Evolutionary conservation across 1,140 invertebrate genomes (phyloP).

Genomic region (Tachypleus tridentatus): DNA sequence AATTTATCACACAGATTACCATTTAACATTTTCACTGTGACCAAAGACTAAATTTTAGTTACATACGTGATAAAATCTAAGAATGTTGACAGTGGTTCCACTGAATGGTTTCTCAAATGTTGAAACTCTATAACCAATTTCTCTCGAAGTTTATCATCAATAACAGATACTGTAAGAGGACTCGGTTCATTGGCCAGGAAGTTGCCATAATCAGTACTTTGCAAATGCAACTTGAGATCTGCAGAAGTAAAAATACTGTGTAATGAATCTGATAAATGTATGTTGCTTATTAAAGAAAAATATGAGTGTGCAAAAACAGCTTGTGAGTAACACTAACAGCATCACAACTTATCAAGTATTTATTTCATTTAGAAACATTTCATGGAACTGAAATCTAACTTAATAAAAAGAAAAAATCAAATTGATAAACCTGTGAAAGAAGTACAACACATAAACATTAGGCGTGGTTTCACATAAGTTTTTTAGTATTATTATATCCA

Average conservation of each 20-base stretch:
- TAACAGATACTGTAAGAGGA: conserved; percentile 90
- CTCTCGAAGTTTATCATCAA: conserved; percentile 96
- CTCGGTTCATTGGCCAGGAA: conserved; percentile 98
- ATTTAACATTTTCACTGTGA: neutral
- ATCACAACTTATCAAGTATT: too few relatives aligned
- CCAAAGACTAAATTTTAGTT: neutral
- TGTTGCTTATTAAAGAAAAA: too few relatives aligned
- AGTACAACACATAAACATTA: too few relatives aligned
- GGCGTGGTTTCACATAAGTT: too few relatives aligned
- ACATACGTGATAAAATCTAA: conserved; percentile 90
- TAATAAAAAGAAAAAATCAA: too few relatives aligned
- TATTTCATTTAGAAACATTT: too few relatives aligned
- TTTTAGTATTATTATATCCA: too few relatives aligned
- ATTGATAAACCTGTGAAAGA: too few relatives aligned
- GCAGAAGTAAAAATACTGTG: conserved; percentile 22
- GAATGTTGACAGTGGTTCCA: conserved; percentile 94
- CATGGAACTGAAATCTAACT: too few relatives aligned
- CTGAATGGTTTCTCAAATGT: conserved; percentile 93
- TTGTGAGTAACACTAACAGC: too few relatives aligned
- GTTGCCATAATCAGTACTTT: conserved; percentile 97
- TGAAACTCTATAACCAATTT: conserved; percentile 98
- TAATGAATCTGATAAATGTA: too few relatives aligned
- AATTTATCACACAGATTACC: neutral
- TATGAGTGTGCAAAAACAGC: too few relatives aligned
- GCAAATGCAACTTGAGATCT: conserved; percentile 98